Percentiles rank a stretch among this genome's conserved stretches.
These are phyloP conservation scores for Pelagia noctiluca DNA, from an alignment of 30 jellyfish, hydroid and myxozoan species.

Conservation along the genomic window DNA sequence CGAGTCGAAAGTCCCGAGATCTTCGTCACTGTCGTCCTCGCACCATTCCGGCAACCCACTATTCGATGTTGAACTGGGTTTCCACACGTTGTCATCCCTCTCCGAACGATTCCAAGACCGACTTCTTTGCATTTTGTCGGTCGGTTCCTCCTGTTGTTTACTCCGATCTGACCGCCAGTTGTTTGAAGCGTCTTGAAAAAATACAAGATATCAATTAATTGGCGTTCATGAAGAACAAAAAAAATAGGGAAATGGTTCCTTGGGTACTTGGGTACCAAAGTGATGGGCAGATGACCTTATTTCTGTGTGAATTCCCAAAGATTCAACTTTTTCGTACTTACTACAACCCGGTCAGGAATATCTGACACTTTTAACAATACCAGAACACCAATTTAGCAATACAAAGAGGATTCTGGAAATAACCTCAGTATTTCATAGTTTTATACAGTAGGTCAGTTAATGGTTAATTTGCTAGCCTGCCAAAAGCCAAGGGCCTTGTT, in stretches of 20 bases:
- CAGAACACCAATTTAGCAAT: too few species aligned
- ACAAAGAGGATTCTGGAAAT: too few species aligned
- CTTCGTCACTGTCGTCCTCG: conserved; percentile 77
- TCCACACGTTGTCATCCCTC: conserved; percentile 69
- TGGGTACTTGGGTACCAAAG: too few species aligned
- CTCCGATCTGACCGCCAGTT: conserved; percentile 75
- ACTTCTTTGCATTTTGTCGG: conserved; percentile 29
- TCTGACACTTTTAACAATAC: too few species aligned
- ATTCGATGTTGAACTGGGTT: conserved; percentile 43
- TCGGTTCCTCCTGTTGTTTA: conserved; percentile 65
- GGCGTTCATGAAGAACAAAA: neutral
- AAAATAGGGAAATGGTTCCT: neutral
- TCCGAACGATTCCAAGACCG: conserved; percentile 88
- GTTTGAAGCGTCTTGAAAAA: conserved; percentile 65
- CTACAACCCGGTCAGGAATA: too few species aligned
- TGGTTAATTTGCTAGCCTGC: too few species aligned
- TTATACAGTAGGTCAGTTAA: too few species aligned
- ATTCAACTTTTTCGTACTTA: too few species aligned
- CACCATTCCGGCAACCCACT: conserved; percentile 98
- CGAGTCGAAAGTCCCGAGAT: conserved; percentile 94
- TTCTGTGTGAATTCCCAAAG: too few species aligned
- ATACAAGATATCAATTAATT: neutral
- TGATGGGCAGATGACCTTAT: too few species aligned
- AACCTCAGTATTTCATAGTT: too few species aligned
- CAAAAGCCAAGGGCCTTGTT: too few species aligned